Conservation (phyloP, 1,140 invertebrate species). For the Lysiphlebus fabarum region DNA sequence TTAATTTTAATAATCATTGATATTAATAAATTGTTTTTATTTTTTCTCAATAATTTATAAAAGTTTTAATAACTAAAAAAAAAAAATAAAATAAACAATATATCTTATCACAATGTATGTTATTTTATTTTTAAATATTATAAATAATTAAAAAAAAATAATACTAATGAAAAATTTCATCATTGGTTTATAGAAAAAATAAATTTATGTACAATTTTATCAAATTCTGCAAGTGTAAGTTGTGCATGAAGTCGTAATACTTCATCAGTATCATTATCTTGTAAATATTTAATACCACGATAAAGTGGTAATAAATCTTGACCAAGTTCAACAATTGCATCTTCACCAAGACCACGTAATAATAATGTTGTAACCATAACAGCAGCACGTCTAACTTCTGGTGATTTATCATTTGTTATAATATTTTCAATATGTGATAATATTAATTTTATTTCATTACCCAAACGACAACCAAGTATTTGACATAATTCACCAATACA, state of each 20-base stretch:
- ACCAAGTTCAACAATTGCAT: conserved; percentile 64
- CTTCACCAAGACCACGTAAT: conserved; percentile 69
- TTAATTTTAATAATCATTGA: too few relatives aligned
- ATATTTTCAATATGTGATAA: conserved; percentile 63
- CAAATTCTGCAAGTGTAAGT: conserved; percentile 73
- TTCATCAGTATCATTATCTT: conserved; percentile 65
- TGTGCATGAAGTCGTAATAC: conserved; percentile 70
- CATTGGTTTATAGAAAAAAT: conserved; percentile 59
- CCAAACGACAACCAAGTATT: conserved; percentile 71
- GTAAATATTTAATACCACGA: conserved; percentile 64
- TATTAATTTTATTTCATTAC: conserved; percentile 71
- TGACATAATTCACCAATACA: conserved; percentile 82
- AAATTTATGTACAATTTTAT: conserved; percentile 65
- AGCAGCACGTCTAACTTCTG: conserved; percentile 74
- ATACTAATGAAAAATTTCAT: too few relatives aligned
- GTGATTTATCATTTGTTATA: conserved; percentile 65
- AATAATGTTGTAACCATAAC: conserved; percentile 71
- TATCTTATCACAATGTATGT: too few relatives aligned
- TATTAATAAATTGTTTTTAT: too few relatives aligned
- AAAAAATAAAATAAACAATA: too few relatives aligned
- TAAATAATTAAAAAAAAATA: too few relatives aligned
- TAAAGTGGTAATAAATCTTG: conserved; percentile 68
- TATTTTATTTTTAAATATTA: too few relatives aligned
- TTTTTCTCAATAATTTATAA: too few relatives aligned
- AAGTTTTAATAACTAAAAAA: too few relatives aligned